Evolutionary conservation across 2,888 invertebrate genomes (phyloP).

Genomic region (Drosophila mayaguana): DNA sequence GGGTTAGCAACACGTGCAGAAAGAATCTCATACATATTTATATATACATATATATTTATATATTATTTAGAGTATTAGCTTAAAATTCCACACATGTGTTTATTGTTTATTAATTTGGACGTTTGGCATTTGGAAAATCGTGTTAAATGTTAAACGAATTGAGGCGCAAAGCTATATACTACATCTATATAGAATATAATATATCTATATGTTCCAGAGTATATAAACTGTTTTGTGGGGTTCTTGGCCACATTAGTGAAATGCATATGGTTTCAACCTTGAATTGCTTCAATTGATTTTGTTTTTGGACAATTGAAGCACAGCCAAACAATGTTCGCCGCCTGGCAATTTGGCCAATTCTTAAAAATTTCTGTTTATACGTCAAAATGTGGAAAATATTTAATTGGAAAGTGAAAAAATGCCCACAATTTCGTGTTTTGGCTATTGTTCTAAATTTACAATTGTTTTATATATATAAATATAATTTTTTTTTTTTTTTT

Average conservation of each 20-base stretch:
- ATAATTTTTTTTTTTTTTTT: slow-evolving; percentile 3
- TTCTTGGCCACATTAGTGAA: slow-evolving; percentile 60
- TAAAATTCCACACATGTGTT: slow-evolving; percentile 26
- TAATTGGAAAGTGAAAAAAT: slow-evolving; percentile 49
- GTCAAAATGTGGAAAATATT: slow-evolving; percentile 20
- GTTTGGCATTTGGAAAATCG: slow-evolving; percentile 34
- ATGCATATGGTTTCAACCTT: slow-evolving; percentile 69
- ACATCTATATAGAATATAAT: slow-evolving; percentile 15
- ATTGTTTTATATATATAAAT: slow-evolving; percentile 9
- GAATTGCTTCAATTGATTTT: slow-evolving; percentile 45
- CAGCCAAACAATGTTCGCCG: slow-evolving; percentile 23
- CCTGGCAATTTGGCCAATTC: slow-evolving; percentile 21
- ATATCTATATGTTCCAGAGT: slow-evolving; percentile 2
- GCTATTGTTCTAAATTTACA: slow-evolving; percentile 18
- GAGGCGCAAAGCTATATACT: slow-evolving; percentile 35
- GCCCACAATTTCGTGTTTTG: slow-evolving; percentile 15
- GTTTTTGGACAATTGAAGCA: slow-evolving; percentile 49
- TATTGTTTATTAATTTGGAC: slow-evolving; percentile 37
- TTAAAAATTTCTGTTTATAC: slow-evolving; percentile 36
- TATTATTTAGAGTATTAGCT: slow-evolving; percentile 15
- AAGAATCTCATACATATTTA: not conserved
- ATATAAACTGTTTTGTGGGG: slow-evolving; percentile 32
- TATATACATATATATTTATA: no score
- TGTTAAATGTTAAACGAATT: slow-evolving; percentile 37
- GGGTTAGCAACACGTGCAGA: slow-evolving; percentile 19